Evolutionary conservation across 1,140 invertebrate genomes (phyloP).

Genomic region (Danaus melanippus): DNA sequence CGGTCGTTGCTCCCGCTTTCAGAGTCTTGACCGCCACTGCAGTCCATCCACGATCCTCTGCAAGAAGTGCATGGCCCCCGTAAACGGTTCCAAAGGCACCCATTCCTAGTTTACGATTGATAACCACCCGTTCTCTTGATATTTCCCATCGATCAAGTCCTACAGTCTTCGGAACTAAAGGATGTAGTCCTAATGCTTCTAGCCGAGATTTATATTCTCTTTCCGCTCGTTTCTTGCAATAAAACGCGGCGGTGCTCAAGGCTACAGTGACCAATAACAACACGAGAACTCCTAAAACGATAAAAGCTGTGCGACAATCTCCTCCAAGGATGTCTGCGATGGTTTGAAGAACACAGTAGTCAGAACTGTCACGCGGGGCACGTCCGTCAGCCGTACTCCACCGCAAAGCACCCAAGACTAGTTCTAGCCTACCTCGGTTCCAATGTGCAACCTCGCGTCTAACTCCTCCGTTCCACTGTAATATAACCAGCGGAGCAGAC

Average conservation of each 20-base stretch:
- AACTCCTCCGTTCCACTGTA: constrained; percentile 31
- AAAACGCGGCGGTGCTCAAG: constrained; percentile 75
- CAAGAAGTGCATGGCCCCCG: constrained; percentile 73
- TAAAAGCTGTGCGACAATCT: constrained; percentile 81
- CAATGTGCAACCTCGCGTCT: constrained; percentile 29
- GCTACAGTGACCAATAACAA: constrained; percentile 76
- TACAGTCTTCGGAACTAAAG: constrained; percentile 74
- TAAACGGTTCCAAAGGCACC: constrained; percentile 87
- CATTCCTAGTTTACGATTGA: constrained; percentile 91
- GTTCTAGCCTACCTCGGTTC: constrained; percentile 16
- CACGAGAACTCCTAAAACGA: constrained; percentile 80
- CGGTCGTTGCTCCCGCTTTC: constrained; percentile 84
- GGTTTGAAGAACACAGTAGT: constrained; percentile 76
- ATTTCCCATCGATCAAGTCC: constrained; percentile 90
- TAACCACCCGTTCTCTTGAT: constrained; percentile 85
- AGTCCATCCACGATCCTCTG: constrained; percentile 81
- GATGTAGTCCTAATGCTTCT: constrained; percentile 81
- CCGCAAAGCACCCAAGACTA: constrained; percentile 17
- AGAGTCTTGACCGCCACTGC: constrained; percentile 94
- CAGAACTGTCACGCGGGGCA: constrained; percentile 80
- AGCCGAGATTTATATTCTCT: constrained; percentile 79
- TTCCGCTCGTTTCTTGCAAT: constrained; percentile 84
- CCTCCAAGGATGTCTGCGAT: constrained; percentile 78
- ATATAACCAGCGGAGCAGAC: constrained; percentile 22
- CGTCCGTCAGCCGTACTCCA: constrained; percentile 77